Conservation (phyloP, 2,888 invertebrate genomes). For the Catocala sponsa region DNA sequence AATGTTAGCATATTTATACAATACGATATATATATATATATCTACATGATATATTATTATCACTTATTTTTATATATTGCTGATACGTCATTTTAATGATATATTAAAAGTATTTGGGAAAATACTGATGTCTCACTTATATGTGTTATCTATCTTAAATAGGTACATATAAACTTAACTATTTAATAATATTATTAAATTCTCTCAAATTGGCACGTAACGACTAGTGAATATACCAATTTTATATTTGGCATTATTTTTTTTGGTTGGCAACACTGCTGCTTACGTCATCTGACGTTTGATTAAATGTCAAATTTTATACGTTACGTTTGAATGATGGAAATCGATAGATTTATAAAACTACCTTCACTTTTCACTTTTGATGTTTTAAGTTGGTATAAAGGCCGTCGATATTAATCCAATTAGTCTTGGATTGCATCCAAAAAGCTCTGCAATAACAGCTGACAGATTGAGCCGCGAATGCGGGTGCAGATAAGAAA, state of each 20-base stretch:
- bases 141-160: conserved; percentile 44
- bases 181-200: conserved; percentile 69
- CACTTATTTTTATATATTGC: conserved; percentile 59
- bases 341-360: too few species aligned
- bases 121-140: conserved; percentile 70
- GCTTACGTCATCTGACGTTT: conserved; percentile 28
- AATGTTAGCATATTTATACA: conserved; percentile 48
- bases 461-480: too few species aligned
- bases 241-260: conserved; percentile 49
- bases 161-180: conserved; percentile 42
- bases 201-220: conserved; percentile 81
- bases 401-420: too few species aligned
- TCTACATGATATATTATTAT: conserved; percentile 50
- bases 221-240: conserved; percentile 56
- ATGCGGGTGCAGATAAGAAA: too few species aligned
- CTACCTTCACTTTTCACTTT: too few species aligned
- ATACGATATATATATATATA: conserved; percentile 41
- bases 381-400: too few species aligned
- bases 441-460: too few species aligned
- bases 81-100: conserved; percentile 65
- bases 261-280: conserved; percentile 43
- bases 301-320: not conserved
- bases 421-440: too few species aligned
- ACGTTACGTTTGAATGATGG: not conserved
- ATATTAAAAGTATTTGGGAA: conserved; percentile 60